phyloP scores from a whole-genome alignment of 2,797 vertebrate genomes.

The Tauraco hartlaubi region DNA sequence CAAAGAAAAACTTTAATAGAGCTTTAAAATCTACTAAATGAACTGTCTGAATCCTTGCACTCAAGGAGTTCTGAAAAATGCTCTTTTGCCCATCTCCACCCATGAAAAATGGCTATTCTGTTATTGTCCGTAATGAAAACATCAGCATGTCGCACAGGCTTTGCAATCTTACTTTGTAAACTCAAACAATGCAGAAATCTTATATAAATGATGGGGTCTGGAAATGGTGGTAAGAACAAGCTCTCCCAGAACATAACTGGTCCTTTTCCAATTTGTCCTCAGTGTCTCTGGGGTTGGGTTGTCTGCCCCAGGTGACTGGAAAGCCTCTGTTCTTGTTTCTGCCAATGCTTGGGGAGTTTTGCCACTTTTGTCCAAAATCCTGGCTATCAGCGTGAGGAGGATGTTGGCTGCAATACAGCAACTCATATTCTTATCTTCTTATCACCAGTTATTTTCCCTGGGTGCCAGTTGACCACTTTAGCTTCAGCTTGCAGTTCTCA shows the following conservation, averaged over 20 bases:
- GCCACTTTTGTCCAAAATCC: neutral
- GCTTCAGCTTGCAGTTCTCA: neutral
- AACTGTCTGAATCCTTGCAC: neutral
- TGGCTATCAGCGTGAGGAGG: neutral
- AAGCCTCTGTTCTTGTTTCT: neutral
- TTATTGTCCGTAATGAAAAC: neutral
- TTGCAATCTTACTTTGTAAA: neutral
- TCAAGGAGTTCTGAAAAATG: neutral
- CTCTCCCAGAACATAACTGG: accelerated
- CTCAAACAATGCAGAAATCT: neutral
- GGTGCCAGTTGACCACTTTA: neutral
- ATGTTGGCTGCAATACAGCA: neutral
- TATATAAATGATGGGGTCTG: accelerated
- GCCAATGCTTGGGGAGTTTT: neutral
- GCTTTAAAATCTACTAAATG: neutral
- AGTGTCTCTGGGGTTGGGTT: neutral
- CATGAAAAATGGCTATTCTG: neutral
- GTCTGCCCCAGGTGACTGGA: neutral
- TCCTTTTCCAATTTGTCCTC: neutral
- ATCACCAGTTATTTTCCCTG: neutral
- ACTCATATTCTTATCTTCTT: neutral
- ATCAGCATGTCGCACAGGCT: neutral
- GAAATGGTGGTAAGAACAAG: neutral
- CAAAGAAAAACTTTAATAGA: neutral
- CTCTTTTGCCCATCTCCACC: neutral